Evolutionary conservation across 2,888 invertebrate species (phyloP).

Genomic region (Orthosia incerta): DNA sequence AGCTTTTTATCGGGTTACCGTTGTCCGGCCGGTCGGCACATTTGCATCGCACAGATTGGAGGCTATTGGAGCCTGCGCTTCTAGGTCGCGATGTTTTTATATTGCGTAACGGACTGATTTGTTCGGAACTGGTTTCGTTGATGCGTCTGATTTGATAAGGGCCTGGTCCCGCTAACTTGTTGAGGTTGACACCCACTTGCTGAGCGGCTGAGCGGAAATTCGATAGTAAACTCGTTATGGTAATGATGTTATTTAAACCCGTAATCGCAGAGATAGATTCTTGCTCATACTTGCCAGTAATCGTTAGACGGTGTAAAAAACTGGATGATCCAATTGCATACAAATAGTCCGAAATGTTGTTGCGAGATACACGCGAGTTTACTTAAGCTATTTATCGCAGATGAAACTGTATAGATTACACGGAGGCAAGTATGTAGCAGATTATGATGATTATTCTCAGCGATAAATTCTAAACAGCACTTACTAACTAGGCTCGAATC

Average conservation of each 20-base stretch:
- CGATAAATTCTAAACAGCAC: constrained; percentile 4
- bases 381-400: constrained; percentile 33
- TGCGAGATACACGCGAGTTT: constrained; percentile 40
- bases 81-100: constrained; percentile 63
- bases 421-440: constrained; percentile 30
- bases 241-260: constrained; percentile 36
- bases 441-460: constrained; percentile 17
- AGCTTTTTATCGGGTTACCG: constrained; percentile 71
- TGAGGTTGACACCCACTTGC: constrained; percentile 48
- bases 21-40: constrained; percentile 59
- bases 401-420: constrained; percentile 44
- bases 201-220: constrained; percentile 32
- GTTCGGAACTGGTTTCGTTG: constrained; percentile 55
- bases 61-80: constrained; percentile 49
- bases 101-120: constrained; percentile 58
- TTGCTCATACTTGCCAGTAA: not conserved
- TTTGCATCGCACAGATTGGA: constrained; percentile 57
- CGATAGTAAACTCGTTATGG: constrained; percentile 49
- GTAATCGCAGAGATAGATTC: constrained; percentile 26
- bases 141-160: constrained; percentile 37
- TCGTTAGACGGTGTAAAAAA: constrained; percentile 28
- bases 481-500: constrained; percentile 5
- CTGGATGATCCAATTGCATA: constrained; percentile 44
- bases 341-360: constrained; percentile 42
- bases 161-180: constrained; percentile 43